Evolutionary conservation across 2,113 vertebrate species (phyloP).

Genomic region (Brachypodius melanocephalos): DNA sequence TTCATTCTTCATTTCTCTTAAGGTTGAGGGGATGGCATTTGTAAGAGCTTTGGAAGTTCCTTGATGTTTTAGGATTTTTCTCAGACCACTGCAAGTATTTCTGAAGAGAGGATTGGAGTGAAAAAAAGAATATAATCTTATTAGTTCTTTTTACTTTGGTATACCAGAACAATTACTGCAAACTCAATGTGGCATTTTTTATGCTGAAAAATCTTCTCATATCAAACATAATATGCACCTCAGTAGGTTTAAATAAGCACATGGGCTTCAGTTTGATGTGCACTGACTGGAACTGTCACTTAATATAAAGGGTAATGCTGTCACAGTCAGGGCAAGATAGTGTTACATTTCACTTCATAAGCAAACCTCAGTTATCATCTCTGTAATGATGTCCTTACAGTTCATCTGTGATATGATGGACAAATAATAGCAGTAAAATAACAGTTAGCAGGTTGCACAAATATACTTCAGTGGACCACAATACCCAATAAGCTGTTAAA

Average conservation of each 20-base stretch:
- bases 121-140: not conserved
- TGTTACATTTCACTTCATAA: not conserved
- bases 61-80: not conserved
- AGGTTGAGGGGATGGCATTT: not conserved
- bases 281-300: constrained; percentile 8
- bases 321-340: not conserved
- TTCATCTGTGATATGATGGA: not conserved
- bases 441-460: not conserved
- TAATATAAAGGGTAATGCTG: not conserved
- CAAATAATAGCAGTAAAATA: not conserved
- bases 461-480: not conserved
- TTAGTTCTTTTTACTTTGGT: not conserved
- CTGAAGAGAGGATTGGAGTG: not conserved
- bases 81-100: not conserved
- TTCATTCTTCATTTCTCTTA: not conserved
- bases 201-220: not conserved
- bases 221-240: not conserved
- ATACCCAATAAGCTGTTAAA: not conserved
- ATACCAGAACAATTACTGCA: not conserved
- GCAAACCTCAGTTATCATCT: not conserved
- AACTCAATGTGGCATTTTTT: not conserved
- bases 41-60: not conserved
- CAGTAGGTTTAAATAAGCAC: not conserved
- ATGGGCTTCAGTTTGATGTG: not conserved
- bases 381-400: not conserved